A percentile compares a stretch with the other conserved stretches of the same genome.
Conservation (phyloP, 2,113 vertebrate species). For the Vicugna pacos region DNA sequence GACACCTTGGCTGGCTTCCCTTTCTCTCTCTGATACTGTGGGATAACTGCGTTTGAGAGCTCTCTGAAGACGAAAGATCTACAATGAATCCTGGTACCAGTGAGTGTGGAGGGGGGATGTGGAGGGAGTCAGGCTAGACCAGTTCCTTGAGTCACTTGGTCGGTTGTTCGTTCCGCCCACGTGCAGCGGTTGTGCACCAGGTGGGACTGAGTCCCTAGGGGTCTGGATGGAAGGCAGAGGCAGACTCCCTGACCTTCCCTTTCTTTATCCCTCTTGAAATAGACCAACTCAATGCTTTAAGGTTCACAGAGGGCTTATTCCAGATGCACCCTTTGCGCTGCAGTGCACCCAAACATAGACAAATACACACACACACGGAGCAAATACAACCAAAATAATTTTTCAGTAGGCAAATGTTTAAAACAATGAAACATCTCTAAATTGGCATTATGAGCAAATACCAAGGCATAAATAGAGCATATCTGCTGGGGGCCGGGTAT, state of each 20-base stretch:
- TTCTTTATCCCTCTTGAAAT: not conserved
- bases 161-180: not conserved
- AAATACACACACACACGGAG: not conserved
- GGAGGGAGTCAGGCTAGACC: not conserved
- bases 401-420: not conserved
- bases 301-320: not conserved
- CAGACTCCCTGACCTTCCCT: not conserved
- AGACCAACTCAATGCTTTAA: not conserved
- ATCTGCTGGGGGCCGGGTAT: constrained; percentile 8
- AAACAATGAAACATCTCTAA: not conserved
- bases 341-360: not conserved
- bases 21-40: not conserved
- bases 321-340: not conserved
- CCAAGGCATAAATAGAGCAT: not conserved
- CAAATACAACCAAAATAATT: not conserved
- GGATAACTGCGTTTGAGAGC: not conserved
- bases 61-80: not conserved
- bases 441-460: not conserved
- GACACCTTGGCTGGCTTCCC: not conserved
- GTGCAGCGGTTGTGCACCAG: not conserved
- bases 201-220: not conserved
- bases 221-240: not conserved
- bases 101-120: not conserved
- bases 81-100: not conserved
- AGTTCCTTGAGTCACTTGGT: not conserved